Evolutionary conservation across 2,888 invertebrate genomes (phyloP), one percentile per base, ranked within the genome.

Genomic region (Metallyticus violacea): DNA sequence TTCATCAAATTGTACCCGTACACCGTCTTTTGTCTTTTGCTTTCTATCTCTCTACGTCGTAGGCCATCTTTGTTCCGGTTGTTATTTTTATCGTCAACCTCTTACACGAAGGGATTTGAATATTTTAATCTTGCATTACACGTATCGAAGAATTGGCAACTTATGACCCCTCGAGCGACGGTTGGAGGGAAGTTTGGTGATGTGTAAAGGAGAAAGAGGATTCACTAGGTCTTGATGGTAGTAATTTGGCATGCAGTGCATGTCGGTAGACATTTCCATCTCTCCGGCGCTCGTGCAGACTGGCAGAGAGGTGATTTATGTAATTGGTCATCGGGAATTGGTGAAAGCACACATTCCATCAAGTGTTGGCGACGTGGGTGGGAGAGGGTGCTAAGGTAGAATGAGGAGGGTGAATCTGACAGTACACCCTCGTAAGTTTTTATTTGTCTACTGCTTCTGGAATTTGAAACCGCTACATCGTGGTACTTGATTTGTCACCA

Each of bases 201-300:
- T 62, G 40, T 62, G 40, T 62, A 62, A 62, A 62, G 40, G 40
- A 62, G 40, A 62, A 62, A 62, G 40, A 62, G 40, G 40, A 62
- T 62, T 62, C 40, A 62, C 40, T 62, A 22, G 40, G 40, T 62
- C 40, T 62, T 62, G 40, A 62, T 62, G 62, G 40, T 76, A n/a
- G 82, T 76, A 76, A 82, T 76, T 82, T 82, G 76, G 27, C 76
- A 82, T 81, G 81, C 81, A 30, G n/a, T 6, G 30, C 80, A 81
- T 76, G 82, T 26, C 26, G 26, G 81, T 30, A 30, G 30, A 15
- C 29, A 26, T 81, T 26, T 82, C n/a, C 40, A 62, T 62, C 40
- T 62, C 40, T 62, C 40, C 40, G 40, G n/a, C 26, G 27, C 26
- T 26, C n/a, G 82, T 22, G 77, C 76, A 22, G 26, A 83, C 25